Percentiles rank a stretch among this genome's conserved stretches.
These are phyloP conservation scores for Ranitomeya imitator DNA, from an alignment of 2,113 vertebrate genomes.

Conservation along the genomic window DNA sequence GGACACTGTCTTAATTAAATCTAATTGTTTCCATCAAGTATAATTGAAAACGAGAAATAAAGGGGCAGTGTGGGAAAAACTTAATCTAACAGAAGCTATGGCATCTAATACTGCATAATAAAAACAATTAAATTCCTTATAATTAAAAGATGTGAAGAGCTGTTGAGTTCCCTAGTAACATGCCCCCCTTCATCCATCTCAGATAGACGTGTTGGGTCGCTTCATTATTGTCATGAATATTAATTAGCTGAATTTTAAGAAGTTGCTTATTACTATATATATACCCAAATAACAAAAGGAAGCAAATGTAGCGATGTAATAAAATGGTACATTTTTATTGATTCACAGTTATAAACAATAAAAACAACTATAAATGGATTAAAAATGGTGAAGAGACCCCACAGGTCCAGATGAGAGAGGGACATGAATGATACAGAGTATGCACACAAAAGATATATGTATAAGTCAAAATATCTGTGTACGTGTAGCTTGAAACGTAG, in stretches of 20 bases:
- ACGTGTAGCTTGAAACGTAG: too few species aligned
- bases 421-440: too few species aligned
- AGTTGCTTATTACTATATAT: constrained; percentile 42
- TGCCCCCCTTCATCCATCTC: neutral
- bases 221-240: constrained; percentile 42
- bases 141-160: constrained; percentile 56
- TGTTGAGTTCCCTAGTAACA: constrained; percentile 30
- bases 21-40: constrained; percentile 57
- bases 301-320: neutral
- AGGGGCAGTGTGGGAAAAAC: constrained; percentile 48
- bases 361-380: neutral
- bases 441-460: too few species aligned
- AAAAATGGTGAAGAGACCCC: too few species aligned
- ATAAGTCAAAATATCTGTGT: too few species aligned
- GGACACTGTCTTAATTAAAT: constrained; percentile 52
- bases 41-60: constrained; percentile 53
- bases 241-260: constrained; percentile 30
- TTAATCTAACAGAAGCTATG: constrained; percentile 49
- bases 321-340: too few species aligned
- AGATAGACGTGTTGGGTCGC: constrained; percentile 31
- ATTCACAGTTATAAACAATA: neutral
- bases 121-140: constrained; percentile 48
- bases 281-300: neutral
- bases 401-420: too few species aligned
- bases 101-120: constrained; percentile 47